Base-by-base conservation (phyloP, 2,113 vertebrate species). In the Siniperca knerii region DNA sequence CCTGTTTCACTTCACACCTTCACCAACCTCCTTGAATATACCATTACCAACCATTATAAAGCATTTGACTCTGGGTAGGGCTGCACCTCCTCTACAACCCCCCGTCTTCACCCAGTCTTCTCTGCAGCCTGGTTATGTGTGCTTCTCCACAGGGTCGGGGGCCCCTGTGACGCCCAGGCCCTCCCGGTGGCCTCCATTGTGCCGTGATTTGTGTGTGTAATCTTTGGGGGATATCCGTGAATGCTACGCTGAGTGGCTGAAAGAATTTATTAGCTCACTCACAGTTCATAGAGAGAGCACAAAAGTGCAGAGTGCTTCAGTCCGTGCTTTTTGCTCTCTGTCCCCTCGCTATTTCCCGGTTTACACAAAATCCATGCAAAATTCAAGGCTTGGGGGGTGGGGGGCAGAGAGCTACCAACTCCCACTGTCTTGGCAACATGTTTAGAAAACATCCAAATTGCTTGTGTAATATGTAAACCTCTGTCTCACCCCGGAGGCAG, bases 381-480 rank as follows among this genome's bases (percentile, higher is more conserved):
- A 92, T 96, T 88, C 37, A 29, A 73, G 83, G 69, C 78, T 95
- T 91, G 55, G 66, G 64, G 74, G 8, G 57, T n/a, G 58, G 52
- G 74, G 81, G 40, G 37, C 35, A 61, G 95, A 94, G 92, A 94
- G 94, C 96, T 97, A 97, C 97, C 97, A 98, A 91, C 95, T 98
- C 96, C 97, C 97, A 98, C 97, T 97, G 97, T 98, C 98, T 97
- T 98, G 98, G 98, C 97, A 98, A 97, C 96, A 96, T 97, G 97
- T 98, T 98, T 98, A 97, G 96, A 98, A 98, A 98, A 97, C 97
- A 98, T 96, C 97, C 94, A 97, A 98, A 98, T 98, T 98, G 96
- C 97, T 98, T 98, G 97, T 98, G 96, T 97, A 98, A 98, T 98
- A 98, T 97, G 96, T 98, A 98, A 98, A 98, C 96, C 97, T 97